A percentile compares a stretch with the other conserved stretches of the same genome.
These are phyloP conservation scores for Columba janthina DNA, from an alignment of 2,113 vertebrate genomes.

Conservation along the genomic window DNA sequence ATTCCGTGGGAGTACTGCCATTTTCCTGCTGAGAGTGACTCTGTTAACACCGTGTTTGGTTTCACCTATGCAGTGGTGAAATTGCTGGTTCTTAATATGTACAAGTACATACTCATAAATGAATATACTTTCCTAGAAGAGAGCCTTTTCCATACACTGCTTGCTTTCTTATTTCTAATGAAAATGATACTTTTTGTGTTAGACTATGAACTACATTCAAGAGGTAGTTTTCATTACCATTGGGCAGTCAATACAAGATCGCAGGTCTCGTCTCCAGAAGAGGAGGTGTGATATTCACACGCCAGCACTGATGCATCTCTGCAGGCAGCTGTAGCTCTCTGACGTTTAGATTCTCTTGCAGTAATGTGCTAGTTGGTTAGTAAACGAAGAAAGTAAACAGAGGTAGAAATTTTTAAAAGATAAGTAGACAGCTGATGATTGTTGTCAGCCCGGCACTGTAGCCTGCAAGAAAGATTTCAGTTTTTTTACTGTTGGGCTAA, in stretches of 20 bases:
- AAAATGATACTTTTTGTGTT: not conserved
- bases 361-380: not conserved
- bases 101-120: slow-evolving; percentile 60
- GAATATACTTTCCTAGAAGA: not conserved
- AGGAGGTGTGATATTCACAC: not conserved
- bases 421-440: not conserved
- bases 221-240: not conserved
- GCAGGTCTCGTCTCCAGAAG: not conserved
- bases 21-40: slow-evolving; percentile 93
- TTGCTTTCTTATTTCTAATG: not conserved
- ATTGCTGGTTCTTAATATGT: slow-evolving; percentile 47
- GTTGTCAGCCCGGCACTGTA: not conserved
- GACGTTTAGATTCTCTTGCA: not conserved
- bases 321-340: not conserved
- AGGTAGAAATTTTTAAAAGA: not conserved
- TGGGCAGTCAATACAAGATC: not conserved
- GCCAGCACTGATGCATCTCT: not conserved
- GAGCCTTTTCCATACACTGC: not conserved
- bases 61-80: slow-evolving; percentile 64
- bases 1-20: slow-evolving; percentile 86
- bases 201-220: not conserved
- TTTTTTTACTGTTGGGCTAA: not conserved
- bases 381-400: not conserved
- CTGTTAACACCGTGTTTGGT: slow-evolving; percentile 35
- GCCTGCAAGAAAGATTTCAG: not conserved